Conservation (phyloP, 2,797 vertebrate genomes). For the Ciconia nigra region DNA sequence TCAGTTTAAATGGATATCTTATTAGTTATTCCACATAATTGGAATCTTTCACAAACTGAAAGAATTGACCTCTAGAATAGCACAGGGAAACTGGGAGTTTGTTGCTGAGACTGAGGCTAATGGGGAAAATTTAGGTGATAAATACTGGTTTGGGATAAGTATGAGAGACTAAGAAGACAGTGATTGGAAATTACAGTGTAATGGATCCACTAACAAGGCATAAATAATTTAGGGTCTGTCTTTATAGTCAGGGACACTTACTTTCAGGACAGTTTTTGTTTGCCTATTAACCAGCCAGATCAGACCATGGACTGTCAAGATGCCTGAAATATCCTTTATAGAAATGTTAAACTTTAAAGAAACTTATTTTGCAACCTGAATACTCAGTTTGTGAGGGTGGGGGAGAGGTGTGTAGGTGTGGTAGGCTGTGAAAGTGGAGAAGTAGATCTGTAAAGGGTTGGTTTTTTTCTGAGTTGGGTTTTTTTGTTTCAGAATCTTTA, state of each 20-base stretch:
- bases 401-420: background rate
- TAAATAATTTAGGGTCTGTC: background rate
- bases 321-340: background rate
- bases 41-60: background rate
- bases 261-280: background rate
- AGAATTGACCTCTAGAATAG: background rate
- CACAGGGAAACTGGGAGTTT: background rate
- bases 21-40: background rate
- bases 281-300: background rate
- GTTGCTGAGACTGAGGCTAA: background rate
- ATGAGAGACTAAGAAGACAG: background rate
- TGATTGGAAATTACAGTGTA: background rate
- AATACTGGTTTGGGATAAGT: background rate
- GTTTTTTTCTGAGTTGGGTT: rapidly evolving
- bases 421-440: background rate
- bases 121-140: background rate
- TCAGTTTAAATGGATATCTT: background rate
- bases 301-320: background rate
- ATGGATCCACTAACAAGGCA: background rate
- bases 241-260: background rate
- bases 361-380: background rate
- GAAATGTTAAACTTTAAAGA: background rate
- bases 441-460: background rate
- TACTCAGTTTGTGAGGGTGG: rapidly evolving
- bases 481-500: background rate